Conservation (phyloP, 2,797 vertebrate genomes). For the Natrix natrix region DNA sequence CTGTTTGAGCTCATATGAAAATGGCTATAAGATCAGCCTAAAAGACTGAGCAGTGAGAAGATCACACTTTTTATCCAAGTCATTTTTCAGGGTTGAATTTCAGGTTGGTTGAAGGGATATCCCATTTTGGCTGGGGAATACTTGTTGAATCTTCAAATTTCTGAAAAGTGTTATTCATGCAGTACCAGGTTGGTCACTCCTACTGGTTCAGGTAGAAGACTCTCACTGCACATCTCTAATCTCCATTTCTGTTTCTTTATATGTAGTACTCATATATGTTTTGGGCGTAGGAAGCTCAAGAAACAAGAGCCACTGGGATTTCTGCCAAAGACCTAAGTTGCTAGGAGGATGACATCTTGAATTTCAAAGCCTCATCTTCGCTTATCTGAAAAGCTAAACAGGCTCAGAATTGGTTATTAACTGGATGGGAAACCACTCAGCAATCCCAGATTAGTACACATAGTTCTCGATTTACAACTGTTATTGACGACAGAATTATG, state of each 20-base stretch:
- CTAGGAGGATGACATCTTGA: not conserved
- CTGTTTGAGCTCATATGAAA: slow-evolving; percentile 1
- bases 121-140: not conserved
- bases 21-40: not conserved
- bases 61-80: not conserved
- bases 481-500: not conserved
- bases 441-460: not conserved
- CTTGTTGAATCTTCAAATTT: not conserved
- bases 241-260: not conserved
- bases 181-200: not conserved
- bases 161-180: not conserved
- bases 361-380: not conserved
- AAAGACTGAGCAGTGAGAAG: not conserved
- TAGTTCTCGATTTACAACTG: not conserved
- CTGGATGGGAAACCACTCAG: not conserved
- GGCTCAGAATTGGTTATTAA: not conserved
- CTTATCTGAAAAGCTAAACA: not conserved
- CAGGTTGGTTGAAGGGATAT: not conserved
- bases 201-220: not conserved
- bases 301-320: not conserved
- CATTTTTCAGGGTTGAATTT: not conserved
- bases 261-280: not conserved
- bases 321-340: not conserved
- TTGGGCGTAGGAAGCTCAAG: not conserved
- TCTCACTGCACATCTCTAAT: not conserved